Conservation (phyloP, 2,113 vertebrate species). For the human region DNA sequence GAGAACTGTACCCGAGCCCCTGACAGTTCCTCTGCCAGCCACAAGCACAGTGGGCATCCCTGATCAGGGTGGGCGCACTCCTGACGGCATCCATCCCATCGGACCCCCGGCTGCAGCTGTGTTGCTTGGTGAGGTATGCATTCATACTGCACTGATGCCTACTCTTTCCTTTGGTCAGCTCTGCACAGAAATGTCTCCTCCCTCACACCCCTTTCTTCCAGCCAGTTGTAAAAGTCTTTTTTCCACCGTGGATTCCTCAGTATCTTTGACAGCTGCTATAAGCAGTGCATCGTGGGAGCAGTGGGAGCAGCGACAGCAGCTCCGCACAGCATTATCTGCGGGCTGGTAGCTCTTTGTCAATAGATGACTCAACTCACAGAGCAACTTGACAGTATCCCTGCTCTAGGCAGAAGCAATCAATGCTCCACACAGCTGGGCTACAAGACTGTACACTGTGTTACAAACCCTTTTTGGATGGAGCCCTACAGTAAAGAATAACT, state of each 20-base stretch:
- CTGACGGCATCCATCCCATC: slow-evolving; percentile 76
- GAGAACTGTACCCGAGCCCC: slow-evolving; percentile 71
- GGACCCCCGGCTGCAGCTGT: slow-evolving; percentile 84
- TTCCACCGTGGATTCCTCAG: slow-evolving; percentile 66
- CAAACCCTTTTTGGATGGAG: slow-evolving; percentile 69
- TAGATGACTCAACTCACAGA: slow-evolving; percentile 90
- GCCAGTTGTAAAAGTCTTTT: slow-evolving; percentile 69
- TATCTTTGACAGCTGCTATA: slow-evolving; percentile 82
- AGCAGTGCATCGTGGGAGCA: slow-evolving; percentile 80
- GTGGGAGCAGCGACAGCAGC: slow-evolving; percentile 69
- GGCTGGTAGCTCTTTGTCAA: slow-evolving; percentile 89
- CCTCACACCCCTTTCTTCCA: slow-evolving; percentile 71
- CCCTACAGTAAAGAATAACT: slow-evolving; percentile 49
- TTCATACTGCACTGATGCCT: slow-evolving; percentile 84
- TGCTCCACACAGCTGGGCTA: slow-evolving; percentile 87
- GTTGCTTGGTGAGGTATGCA: slow-evolving; percentile 87
- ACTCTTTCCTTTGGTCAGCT: slow-evolving; percentile 64
- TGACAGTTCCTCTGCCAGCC: slow-evolving; percentile 83
- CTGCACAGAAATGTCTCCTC: slow-evolving; percentile 60
- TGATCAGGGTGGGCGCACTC: slow-evolving; percentile 70
- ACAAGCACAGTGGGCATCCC: slow-evolving; percentile 85
- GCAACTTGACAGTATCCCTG: slow-evolving; percentile 90
- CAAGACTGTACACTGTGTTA: slow-evolving; percentile 77
- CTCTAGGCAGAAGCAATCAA: slow-evolving; percentile 93
- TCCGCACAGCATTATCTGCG: slow-evolving; percentile 83